Evolutionary conservation across 2,888 invertebrate species (phyloP).

Genomic region (Parelbella ahira): DNA sequence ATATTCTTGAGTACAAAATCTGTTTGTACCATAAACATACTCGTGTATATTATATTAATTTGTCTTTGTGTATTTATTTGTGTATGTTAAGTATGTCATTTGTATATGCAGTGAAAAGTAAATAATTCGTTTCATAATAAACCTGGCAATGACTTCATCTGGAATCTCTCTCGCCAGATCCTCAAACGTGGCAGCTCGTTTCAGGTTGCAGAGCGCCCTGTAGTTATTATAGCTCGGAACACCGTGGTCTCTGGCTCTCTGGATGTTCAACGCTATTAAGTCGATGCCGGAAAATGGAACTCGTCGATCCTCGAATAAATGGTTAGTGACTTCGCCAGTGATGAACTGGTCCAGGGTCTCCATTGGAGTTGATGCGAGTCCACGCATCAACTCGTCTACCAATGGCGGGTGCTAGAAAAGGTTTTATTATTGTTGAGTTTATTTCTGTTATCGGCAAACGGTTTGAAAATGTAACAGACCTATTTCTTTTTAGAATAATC

Average conservation of each 20-base stretch:
- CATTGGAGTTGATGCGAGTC: constrained; percentile 93
- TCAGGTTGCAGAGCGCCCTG: constrained; percentile 93
- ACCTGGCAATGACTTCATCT: constrained; percentile 87
- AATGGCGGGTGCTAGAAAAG: constrained; percentile 82
- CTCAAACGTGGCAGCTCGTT: constrained; percentile 90
- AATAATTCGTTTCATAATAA: constrained; percentile 27
- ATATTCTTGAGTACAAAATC: too few species aligned
- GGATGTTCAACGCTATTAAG: constrained; percentile 94
- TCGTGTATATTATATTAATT: too few species aligned
- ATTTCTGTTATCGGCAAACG: too few species aligned
- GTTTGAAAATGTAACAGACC: too few species aligned
- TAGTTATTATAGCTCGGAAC: constrained; percentile 94
- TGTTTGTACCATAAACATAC: too few species aligned
- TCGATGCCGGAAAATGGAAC: constrained; percentile 96
- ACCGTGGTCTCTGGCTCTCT: constrained; percentile 93
- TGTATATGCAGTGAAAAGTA: too few species aligned
- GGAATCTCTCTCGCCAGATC: constrained; percentile 94
- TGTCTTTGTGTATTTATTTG: too few species aligned
- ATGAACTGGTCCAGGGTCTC: constrained; percentile 96
- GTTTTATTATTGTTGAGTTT: too few species aligned
- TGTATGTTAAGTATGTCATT: too few species aligned
- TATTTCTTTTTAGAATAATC: too few species aligned
- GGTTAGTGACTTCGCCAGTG: constrained; percentile 96
- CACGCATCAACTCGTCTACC: constrained; percentile 92
- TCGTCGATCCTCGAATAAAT: constrained; percentile 93